phyloP scores from a whole-genome alignment of 2,113 vertebrate genomes.

The Heptranchias perlo region DNA sequence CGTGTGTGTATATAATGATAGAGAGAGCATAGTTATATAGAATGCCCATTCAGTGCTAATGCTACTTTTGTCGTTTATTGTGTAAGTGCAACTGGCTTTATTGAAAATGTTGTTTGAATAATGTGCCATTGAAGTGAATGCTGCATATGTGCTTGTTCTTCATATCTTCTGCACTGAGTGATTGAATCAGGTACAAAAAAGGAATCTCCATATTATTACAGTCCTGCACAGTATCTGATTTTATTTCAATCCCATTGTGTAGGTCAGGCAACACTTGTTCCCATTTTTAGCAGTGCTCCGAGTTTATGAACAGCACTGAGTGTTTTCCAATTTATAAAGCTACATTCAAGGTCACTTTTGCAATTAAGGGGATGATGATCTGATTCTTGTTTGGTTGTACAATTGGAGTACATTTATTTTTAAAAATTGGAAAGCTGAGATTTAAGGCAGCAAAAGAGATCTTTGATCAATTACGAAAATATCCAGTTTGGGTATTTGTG shows the following conservation, averaged over 20 bases:
- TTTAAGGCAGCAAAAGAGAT: background rate
- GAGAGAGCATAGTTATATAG: too few species aligned
- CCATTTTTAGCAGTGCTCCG: background rate
- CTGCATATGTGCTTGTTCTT: background rate
- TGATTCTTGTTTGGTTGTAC: background rate
- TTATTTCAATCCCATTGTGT: background rate
- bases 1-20: too few species aligned
- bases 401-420: background rate
- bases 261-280: background rate
- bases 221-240: background rate
- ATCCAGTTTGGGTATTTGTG: background rate
- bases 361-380: background rate
- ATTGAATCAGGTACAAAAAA: background rate
- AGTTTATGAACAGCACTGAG: background rate
- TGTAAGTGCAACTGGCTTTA: background rate
- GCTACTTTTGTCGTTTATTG: background rate
- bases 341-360: background rate
- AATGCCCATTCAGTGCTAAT: too few species aligned
- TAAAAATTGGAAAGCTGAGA: background rate
- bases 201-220: background rate
- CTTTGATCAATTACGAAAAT: background rate
- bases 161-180: background rate
- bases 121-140: background rate
- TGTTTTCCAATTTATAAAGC: background rate
- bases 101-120: background rate